These are phyloP conservation scores for Micrastur ruficollis DNA, from an alignment of 2,797 vertebrate genomes.

Conservation along the genomic window DNA sequence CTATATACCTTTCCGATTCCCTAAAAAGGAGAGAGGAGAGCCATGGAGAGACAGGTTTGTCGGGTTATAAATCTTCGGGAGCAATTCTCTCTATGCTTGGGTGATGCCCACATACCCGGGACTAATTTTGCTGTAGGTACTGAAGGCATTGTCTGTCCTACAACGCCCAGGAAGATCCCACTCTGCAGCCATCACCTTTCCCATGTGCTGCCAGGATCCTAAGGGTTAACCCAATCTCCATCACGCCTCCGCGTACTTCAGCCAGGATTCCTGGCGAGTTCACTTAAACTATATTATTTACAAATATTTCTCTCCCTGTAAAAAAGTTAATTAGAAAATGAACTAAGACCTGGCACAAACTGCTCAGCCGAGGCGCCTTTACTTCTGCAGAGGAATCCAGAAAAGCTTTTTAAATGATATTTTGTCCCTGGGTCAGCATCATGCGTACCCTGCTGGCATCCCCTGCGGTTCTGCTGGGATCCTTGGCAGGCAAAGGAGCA, in stretches of 20 bases:
- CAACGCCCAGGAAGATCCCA: neutral
- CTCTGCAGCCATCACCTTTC: neutral
- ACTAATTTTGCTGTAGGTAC: neutral
- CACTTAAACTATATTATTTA: fast-evolving
- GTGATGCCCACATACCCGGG: fast-evolving
- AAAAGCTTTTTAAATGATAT: neutral
- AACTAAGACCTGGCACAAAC: neutral
- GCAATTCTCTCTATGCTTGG: fast-evolving
- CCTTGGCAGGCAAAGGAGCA: neutral
- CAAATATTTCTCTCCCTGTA: neutral
- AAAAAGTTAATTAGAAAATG: neutral
- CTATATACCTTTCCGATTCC: neutral
- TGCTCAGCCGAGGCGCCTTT: fast-evolving
- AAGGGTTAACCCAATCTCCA: neutral
- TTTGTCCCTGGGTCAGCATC: neutral
- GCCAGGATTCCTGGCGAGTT: neutral
- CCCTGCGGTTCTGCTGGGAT: fast-evolving
- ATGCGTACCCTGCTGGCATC: fast-evolving
- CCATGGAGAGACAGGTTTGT: neutral
- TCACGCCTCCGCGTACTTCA: neutral
- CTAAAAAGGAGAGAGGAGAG: neutral
- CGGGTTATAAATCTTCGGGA: fast-evolving
- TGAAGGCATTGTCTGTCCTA: neutral
- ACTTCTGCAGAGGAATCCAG: neutral
- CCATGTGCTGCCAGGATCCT: neutral